Evolutionary conservation across 2,888 invertebrate species (phyloP), one percentile per base, ranked within the genome.

Genomic region (Hanleya hanleyi): DNA sequence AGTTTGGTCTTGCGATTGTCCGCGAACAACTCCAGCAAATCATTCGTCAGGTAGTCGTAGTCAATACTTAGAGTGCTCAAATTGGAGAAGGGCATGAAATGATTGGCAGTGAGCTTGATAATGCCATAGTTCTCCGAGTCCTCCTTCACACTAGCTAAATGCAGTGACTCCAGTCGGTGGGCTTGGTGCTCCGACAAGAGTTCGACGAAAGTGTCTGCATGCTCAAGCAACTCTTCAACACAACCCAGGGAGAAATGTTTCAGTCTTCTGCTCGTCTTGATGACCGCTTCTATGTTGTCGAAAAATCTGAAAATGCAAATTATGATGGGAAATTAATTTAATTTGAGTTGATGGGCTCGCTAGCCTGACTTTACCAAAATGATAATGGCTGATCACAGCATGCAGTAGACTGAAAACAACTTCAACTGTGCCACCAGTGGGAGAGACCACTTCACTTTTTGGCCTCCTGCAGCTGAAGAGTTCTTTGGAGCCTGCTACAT

Each of bases 91-190:
- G 93, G 92, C 78, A 92, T 91, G 81, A 95, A 92, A 76, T 93
- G 88, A 67, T 91, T 88, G 68, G 93, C 91, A 83, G 93, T 91
- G 75, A 94, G 91, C 80, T 92, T 91, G 37, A 92, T 88, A 65
- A 92, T 90, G 67, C 93, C 92, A 90, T 94, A 94, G 84, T 93
- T 92, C 83, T 93, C 93, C 72, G 94, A 94, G 91, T 94, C 94
- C 87, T 94, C 94, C 89, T 95, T 95, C 37, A 95, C 93, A 67
- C 94, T 94, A 78, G 94, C 94, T 81, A 95, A 90, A 82, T 94
- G 94, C 57, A 95, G 91, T 77, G 93, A 92, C 74, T 92, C 92
- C 66, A 95, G 88, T 73, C 93, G 92, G 80, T 92, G 92, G 64
- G 93, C 87, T 70, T 93, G 93, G 81, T 91, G 88, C 51, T 88